Evolutionary conservation across 2,888 invertebrate species (phyloP), one percentile per base, ranked within the genome.

Genomic region (Aleiodes leptofemur): DNA sequence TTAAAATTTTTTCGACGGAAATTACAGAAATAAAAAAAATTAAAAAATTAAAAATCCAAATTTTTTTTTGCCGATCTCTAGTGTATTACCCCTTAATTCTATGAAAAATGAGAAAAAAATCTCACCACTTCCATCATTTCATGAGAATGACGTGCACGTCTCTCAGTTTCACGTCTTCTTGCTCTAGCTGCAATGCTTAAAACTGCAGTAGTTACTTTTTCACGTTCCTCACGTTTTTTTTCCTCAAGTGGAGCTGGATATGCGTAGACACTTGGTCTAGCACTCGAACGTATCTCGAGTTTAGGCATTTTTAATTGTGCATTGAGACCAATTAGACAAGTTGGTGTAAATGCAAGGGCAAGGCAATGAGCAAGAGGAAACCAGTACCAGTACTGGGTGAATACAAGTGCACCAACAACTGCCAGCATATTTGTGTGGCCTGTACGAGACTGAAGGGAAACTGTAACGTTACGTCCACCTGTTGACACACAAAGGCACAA

Each of bases 341-440:
- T 98, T 1, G 99, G 99, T 0, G 97, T 96, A 88, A 99, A 99
- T 5, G 99, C 97, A 78, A 99, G 91, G 0, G 98, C 97, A 73
- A 99, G 91, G 85, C 98, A 98, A 89, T 98, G 98, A 0, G 98
- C 96, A 81, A 99, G 91, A 0, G 99, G 99, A 93, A 98, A 99
- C 99, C 99, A 99, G 90, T 98, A 99, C 99, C 99, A 99, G 90
- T 98, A 98, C 90, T 99, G 99, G 0, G 98, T 97, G 90, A 99
- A 99, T 0, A 99, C 96, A 72, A 99, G 91, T 91, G 98, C 96
- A 34, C 99, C 99, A 2, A 99, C 98, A 1, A 99, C 98, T 0
- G 98, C 98, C 78, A 97, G 92, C 94, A 99, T 96, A 90, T 98
- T 98, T 81, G 97, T 98, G 89, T 98, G 98, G 0, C 99, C 99